Percentiles rank a stretch among this genome's conserved stretches.
phyloP scores from a whole-genome alignment of 1,140 invertebrate genomes.

The Heliconius hewitsoni region DNA sequence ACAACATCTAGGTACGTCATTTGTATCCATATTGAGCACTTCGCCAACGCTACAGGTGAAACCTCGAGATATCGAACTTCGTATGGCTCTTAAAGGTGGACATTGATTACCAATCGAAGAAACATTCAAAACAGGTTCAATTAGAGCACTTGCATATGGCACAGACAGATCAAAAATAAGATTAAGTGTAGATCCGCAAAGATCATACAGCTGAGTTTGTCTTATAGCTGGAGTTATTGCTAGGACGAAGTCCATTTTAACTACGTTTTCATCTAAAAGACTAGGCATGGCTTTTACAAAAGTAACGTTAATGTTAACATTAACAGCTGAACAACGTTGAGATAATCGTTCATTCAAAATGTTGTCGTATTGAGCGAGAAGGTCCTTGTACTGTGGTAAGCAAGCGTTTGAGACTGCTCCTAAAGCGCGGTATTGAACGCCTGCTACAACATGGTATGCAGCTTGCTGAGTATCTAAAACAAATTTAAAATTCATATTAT shows the following conservation, averaged over 20 bases:
- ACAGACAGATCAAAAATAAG: conserved; percentile 97
- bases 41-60: conserved; percentile 97
- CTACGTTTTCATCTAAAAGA: conserved; percentile 91
- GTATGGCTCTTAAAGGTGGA: conserved; percentile 92
- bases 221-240: conserved; percentile 92
- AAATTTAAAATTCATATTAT: conserved; percentile 16
- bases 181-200: conserved; percentile 95
- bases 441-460: conserved; percentile 94
- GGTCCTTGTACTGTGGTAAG: conserved; percentile 91
- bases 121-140: conserved; percentile 94
- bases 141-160: conserved; percentile 94
- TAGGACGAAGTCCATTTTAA: conserved; percentile 93
- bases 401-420: conserved; percentile 92
- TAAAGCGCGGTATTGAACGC: conserved; percentile 94
- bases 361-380: conserved; percentile 90
- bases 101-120: conserved; percentile 94
- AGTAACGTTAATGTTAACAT: conserved; percentile 96
- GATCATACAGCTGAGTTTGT: conserved; percentile 94
- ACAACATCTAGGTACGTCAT: conserved; percentile 95
- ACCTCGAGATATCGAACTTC: conserved; percentile 92
- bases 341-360: conserved; percentile 91
- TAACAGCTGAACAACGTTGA: conserved; percentile 95
- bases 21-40: conserved; percentile 95
- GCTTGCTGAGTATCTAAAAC: conserved; percentile 93
- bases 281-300: conserved; percentile 90